A percentile compares a stretch with the other conserved stretches of the same genome.
These are phyloP conservation scores for Episyrphus balteatus DNA, from an alignment of 1,140 invertebrate genomes.

Conservation along the genomic window DNA sequence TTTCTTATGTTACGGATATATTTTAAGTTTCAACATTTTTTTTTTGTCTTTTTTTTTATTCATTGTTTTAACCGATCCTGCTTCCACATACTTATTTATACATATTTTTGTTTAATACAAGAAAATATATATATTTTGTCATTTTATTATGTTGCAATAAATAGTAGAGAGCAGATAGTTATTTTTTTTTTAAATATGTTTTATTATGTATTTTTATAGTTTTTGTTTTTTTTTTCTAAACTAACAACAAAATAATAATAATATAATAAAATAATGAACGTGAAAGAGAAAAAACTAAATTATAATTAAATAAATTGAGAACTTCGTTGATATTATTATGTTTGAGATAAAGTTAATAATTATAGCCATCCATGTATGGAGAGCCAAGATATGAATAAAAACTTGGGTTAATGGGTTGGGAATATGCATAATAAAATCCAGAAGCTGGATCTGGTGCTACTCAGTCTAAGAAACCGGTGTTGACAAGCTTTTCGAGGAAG, in stretches of 20 bases:
- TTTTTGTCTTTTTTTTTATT: slow-evolving; percentile 8
- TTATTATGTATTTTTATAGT: slow-evolving; percentile 6
- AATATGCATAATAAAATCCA: slow-evolving; percentile 48
- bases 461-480: slow-evolving; percentile 94
- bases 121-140: not conserved
- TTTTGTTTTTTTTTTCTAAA: slow-evolving; percentile 16
- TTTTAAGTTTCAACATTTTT: slow-evolving; percentile 1
- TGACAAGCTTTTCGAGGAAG: slow-evolving; percentile 91
- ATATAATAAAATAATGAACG: not conserved
- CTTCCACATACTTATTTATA: slow-evolving; percentile 29
- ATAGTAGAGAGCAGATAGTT: slow-evolving; percentile 6
- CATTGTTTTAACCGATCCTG: slow-evolving; percentile 32
- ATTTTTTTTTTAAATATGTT: slow-evolving; percentile 17
- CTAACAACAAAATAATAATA: slow-evolving; percentile 9
- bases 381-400: slow-evolving; percentile 47
- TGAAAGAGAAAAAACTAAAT: slow-evolving; percentile 2
- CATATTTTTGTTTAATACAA: slow-evolving; percentile 3
- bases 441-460: slow-evolving; percentile 54
- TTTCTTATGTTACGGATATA: no score
- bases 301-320: slow-evolving; percentile 5
- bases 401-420: slow-evolving; percentile 47
- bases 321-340: not conserved
- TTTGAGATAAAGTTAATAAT: slow-evolving; percentile 20
- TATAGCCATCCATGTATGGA: slow-evolving; percentile 28
- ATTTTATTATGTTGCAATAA: slow-evolving; percentile 8